phyloP scores from a whole-genome alignment of 2,797 vertebrate species.

The Ctenochaetus hawaiiensis region DNA sequence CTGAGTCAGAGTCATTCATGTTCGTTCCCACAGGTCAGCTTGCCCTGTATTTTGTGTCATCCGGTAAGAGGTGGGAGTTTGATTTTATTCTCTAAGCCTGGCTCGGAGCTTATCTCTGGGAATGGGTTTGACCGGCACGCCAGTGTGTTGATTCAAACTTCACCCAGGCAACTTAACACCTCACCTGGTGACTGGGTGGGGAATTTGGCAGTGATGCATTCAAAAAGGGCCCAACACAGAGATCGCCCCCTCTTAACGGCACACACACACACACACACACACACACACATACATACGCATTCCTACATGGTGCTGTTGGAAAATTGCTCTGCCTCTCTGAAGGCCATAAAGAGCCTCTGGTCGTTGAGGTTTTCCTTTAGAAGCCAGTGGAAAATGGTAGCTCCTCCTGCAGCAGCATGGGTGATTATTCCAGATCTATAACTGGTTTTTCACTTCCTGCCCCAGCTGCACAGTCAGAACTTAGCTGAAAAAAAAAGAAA shows the following conservation, averaged over 20 bases:
- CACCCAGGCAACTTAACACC: constrained; percentile 39
- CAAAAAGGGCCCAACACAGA: constrained; percentile 10
- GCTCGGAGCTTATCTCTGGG: constrained; percentile 43
- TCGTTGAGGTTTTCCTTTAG: constrained; percentile 51
- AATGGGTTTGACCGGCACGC: constrained; percentile 36
- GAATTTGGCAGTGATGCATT: constrained; percentile 57
- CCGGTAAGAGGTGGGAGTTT: constrained; percentile 13
- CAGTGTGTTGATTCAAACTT: constrained; percentile 55
- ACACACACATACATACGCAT: constrained; percentile 23
- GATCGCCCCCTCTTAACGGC: constrained; percentile 2
- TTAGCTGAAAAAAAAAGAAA: constrained; percentile 2
- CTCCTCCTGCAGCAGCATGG: constrained; percentile 52
- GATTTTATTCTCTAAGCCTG: constrained; percentile 50
- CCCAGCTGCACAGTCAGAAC: constrained; percentile 7
- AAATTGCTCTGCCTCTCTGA: constrained; percentile 53
- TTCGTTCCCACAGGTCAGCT: constrained; percentile 40
- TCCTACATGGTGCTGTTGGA: constrained; percentile 40
- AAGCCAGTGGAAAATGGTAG: constrained; percentile 68
- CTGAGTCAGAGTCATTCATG: constrained; percentile 53
- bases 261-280: background rate
- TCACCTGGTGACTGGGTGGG: constrained; percentile 68
- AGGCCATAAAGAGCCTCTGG: constrained; percentile 56
- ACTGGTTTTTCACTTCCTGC: constrained; percentile 54
- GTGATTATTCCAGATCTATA: constrained; percentile 63
- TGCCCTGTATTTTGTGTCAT: constrained; percentile 31